A percentile compares a stretch with the other conserved stretches of the same genome.
Evolutionary conservation across 2,113 vertebrate species (phyloP).

Genomic region (Gymnorhina tibicen): DNA sequence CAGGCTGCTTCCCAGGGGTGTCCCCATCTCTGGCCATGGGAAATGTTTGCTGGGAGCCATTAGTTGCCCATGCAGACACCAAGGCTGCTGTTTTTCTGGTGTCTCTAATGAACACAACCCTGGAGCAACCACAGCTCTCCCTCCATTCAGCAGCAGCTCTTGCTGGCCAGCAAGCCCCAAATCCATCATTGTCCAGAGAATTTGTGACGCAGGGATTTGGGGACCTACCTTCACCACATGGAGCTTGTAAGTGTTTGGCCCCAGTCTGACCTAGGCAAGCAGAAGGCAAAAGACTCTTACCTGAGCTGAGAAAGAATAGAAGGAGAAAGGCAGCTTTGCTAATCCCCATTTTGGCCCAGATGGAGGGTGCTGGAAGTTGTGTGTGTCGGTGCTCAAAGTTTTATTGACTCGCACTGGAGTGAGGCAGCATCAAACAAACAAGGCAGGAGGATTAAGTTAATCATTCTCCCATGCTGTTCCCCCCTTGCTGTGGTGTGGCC

Average conservation of each 20-base stretch:
- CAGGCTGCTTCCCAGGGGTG: not conserved
- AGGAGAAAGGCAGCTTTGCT: conserved; percentile 57
- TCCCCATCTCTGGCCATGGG: not conserved
- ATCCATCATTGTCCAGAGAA: fast-evolving
- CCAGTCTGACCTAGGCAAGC: not conserved
- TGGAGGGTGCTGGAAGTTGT: not conserved
- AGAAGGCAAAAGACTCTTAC: conserved; percentile 62
- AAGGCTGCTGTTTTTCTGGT: not conserved
- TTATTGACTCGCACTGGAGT: conserved; percentile 43
- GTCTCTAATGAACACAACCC: not conserved
- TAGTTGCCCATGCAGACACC: not conserved
- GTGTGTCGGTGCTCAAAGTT: conserved; percentile 28
- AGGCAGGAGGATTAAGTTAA: conserved; percentile 61
- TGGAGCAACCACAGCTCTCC: not conserved
- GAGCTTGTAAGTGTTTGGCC: not conserved
- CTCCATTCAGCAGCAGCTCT: not conserved
- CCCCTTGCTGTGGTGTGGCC: not conserved
- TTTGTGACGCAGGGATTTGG: not conserved
- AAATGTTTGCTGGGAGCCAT: not conserved
- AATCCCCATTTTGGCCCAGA: conserved; percentile 62
- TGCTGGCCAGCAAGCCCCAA: not conserved
- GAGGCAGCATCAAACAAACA: conserved; percentile 53
- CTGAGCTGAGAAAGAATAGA: conserved; percentile 66
- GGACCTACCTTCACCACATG: not conserved
- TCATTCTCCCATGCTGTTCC: conserved; percentile 60